Evolutionary conservation across 2,888 invertebrate genomes (phyloP).

Genomic region (Pilophorus perplexus): DNA sequence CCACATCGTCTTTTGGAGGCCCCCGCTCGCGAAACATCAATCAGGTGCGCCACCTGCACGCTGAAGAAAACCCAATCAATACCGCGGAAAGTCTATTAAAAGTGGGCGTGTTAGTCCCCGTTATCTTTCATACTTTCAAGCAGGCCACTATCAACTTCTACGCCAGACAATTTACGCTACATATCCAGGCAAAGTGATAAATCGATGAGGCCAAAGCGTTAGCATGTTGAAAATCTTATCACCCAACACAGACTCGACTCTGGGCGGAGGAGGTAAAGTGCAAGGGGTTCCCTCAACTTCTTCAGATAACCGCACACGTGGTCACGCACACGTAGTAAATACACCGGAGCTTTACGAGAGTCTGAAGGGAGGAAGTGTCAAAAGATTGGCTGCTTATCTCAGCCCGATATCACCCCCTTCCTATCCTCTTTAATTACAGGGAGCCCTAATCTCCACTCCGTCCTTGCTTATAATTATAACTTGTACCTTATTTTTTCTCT

Average conservation of each 20-base stretch:
- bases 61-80: too few species aligned
- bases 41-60: too few species aligned
- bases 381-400: conserved; percentile 41
- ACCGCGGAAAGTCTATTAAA: too few species aligned
- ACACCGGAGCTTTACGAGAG: conserved; percentile 31
- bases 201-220: conserved; percentile 21
- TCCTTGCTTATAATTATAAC: conserved; percentile 22
- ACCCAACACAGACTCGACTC: background rate
- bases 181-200: conserved; percentile 37
- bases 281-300: conserved; percentile 21
- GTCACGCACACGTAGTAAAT: conserved; percentile 40
- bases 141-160: too few species aligned
- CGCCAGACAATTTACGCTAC: conserved; percentile 38
- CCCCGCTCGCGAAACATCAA: too few species aligned
- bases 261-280: conserved; percentile 17
- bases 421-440: conserved; percentile 29
- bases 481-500: background rate
- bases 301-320: conserved; percentile 38
- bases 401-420: conserved; percentile 23
- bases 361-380: conserved; percentile 34
- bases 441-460: background rate
- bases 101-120: too few species aligned
- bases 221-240: conserved; percentile 40
- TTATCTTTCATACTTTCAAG: too few species aligned
- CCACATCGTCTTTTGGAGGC: too few species aligned